phyloP scores from a whole-genome alignment of 2,113 vertebrate species.

The Merops nubicus region DNA sequence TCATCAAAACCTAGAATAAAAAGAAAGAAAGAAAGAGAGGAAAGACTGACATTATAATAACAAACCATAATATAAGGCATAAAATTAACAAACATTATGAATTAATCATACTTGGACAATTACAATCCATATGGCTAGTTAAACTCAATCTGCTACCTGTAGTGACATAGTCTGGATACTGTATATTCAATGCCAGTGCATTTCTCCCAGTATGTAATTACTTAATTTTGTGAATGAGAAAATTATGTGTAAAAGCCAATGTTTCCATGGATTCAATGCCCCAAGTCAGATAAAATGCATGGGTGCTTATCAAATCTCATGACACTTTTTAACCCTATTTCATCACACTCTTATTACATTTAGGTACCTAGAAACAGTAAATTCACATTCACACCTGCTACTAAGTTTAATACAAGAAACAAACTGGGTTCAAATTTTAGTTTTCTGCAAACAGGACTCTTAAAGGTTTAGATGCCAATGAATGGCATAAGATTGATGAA shows the following conservation, averaged over 20 bases:
- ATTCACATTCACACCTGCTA: background rate
- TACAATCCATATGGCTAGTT: constrained; percentile 98
- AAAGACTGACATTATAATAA: constrained; percentile 82
- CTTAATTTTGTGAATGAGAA: constrained; percentile 77
- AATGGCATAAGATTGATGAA: background rate
- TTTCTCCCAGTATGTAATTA: constrained; percentile 64
- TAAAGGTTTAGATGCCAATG: background rate
- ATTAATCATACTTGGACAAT: constrained; percentile 93
- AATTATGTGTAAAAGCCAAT: constrained; percentile 64
- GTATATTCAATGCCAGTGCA: constrained; percentile 50
- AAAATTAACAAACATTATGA: constrained; percentile 95
- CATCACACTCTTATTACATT: background rate
- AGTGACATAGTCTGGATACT: constrained; percentile 65
- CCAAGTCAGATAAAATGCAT: constrained; percentile 30
- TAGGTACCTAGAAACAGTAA: background rate
- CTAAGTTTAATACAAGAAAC: background rate
- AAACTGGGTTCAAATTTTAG: background rate
- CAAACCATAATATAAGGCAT: constrained; percentile 94
- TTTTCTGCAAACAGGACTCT: background rate
- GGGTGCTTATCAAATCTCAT: background rate
- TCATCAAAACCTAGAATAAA: constrained; percentile 79
- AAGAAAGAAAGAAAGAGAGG: constrained; percentile 17
- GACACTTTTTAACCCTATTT: background rate
- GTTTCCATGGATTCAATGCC: constrained; percentile 46
- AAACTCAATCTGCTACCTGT: constrained; percentile 94